phyloP scores from a whole-genome alignment of 2,888 invertebrate species.

The Tortricodes alternella region DNA sequence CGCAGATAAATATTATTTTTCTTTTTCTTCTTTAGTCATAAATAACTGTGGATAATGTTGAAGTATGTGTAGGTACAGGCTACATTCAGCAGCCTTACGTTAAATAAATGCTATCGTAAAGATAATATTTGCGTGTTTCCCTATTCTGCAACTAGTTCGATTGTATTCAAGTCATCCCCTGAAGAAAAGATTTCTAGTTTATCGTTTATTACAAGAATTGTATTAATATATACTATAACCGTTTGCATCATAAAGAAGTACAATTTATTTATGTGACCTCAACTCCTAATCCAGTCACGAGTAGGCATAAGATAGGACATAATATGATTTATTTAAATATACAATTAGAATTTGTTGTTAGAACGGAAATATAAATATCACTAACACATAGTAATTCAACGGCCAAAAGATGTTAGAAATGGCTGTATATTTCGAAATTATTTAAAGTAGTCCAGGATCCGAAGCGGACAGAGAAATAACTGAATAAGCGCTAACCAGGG shows the following conservation, averaged over 20 bases:
- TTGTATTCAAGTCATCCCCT: constrained; percentile 19
- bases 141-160: constrained; percentile 5
- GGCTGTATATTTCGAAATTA: not conserved
- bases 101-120: constrained; percentile 13
- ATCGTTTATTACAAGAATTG: constrained; percentile 17
- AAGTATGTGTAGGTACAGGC: not conserved
- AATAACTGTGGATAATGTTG: not conserved
- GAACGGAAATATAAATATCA: not conserved
- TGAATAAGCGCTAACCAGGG: constrained; percentile 14
- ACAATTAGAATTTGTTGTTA: not conserved
- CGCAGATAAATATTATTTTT: too few species aligned
- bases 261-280: too few species aligned
- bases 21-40: too few species aligned
- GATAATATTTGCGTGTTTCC: constrained; percentile 25
- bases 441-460: constrained; percentile 4
- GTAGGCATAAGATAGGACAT: too few species aligned
- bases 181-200: constrained; percentile 11
- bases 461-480: constrained; percentile 10
- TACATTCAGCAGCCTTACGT: constrained; percentile 3
- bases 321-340: constrained; percentile 2
- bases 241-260: constrained; percentile 8
- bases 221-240: too few species aligned
- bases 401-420: not conserved
- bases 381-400: not conserved
- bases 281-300: too few species aligned